These are phyloP conservation scores for Dunckerocampus dactyliophorus DNA, from an alignment of 2,113 vertebrate species.

Conservation along the genomic window DNA sequence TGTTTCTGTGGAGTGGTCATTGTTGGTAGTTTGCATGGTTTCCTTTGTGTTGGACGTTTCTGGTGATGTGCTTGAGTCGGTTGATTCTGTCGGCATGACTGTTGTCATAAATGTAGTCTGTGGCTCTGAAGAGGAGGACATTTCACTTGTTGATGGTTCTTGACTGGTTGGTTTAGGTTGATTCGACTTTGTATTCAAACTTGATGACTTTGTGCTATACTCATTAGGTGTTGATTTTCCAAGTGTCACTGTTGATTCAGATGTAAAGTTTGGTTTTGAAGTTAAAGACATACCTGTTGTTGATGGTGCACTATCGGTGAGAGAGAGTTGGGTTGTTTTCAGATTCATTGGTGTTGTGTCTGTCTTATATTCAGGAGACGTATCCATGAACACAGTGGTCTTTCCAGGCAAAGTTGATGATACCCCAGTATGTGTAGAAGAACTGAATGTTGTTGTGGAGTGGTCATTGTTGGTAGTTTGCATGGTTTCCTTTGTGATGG, in stretches of 20 bases:
- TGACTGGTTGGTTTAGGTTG: not conserved
- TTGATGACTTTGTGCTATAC: not conserved
- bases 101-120: not conserved
- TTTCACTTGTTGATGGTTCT: not conserved
- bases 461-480: not conserved
- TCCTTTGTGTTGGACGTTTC: not conserved
- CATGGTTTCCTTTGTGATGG: not conserved
- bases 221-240: not conserved
- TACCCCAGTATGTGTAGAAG: not conserved
- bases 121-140: not conserved
- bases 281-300: not conserved
- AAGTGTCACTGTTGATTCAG: accelerated
- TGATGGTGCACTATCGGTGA: not conserved
- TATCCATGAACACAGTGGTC: not conserved
- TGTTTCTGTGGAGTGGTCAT: not conserved
- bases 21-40: not conserved
- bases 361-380: not conserved
- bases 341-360: not conserved
- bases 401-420: not conserved
- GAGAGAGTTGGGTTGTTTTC: too few relatives aligned
- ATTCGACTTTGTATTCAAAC: not conserved
- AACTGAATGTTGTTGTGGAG: not conserved
- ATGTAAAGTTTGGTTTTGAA: not conserved
- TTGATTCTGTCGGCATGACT: not conserved
- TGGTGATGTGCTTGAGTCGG: not conserved